Evolutionary conservation across 2,797 vertebrate species (phyloP).

Genomic region (Atherinosoma microstoma): DNA sequence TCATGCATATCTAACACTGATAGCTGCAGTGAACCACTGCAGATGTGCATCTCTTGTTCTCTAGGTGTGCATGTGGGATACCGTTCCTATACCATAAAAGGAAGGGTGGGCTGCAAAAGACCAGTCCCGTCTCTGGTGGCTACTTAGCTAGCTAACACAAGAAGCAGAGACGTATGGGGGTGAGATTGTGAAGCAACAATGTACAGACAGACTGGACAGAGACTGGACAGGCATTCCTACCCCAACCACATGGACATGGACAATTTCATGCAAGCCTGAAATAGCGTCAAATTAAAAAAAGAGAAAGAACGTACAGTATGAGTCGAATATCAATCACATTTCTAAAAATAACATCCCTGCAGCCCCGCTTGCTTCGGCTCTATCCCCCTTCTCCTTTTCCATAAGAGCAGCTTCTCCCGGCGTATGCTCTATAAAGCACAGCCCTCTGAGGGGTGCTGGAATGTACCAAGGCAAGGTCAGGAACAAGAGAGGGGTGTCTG

Average conservation of each 20-base stretch:
- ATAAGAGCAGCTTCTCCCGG: constrained; percentile 74
- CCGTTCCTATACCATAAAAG: constrained; percentile 77
- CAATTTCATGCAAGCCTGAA: constrained; percentile 46
- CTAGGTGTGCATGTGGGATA: constrained; percentile 19
- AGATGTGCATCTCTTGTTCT: constrained; percentile 57
- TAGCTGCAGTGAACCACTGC: constrained; percentile 57
- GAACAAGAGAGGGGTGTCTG: constrained; percentile 67
- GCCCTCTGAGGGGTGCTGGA: constrained; percentile 75
- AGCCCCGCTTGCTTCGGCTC: constrained; percentile 57
- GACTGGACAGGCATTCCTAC: constrained; percentile 34
- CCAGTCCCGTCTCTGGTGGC: constrained; percentile 61
- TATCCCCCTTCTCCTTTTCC: constrained; percentile 65
- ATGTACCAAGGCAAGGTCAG: constrained; percentile 83
- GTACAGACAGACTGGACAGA: constrained; percentile 36
- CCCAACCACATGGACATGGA: constrained; percentile 31
- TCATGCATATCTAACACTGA: constrained; percentile 31
- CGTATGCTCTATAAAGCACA: constrained; percentile 81
- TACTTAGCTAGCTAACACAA: constrained; percentile 55
- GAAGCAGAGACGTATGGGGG: constrained; percentile 47
- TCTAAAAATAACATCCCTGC: constrained; percentile 81
- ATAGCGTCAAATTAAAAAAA: constrained; percentile 43
- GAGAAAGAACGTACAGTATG: constrained; percentile 63
- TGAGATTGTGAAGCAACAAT: constrained; percentile 41
- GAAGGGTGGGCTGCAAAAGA: constrained; percentile 72
- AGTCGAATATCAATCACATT: constrained; percentile 76